phyloP scores from a whole-genome alignment of 2,797 vertebrate species.

The Percopsis omiscomaycus region DNA sequence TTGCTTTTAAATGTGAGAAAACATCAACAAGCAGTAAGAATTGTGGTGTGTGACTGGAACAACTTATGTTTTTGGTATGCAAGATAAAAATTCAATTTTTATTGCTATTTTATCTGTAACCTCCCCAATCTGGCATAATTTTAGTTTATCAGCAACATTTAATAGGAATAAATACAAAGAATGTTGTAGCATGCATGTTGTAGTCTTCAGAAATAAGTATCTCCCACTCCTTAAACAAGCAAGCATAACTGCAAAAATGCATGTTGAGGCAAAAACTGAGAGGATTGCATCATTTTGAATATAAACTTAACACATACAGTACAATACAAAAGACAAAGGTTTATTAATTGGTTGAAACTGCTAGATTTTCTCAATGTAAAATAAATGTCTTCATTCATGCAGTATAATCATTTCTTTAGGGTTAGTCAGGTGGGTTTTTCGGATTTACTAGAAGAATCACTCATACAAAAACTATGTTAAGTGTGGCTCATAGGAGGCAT shows the following conservation, averaged over 20 bases:
- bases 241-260: no score
- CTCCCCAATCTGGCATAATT: conserved; percentile 24
- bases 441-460: conserved; percentile 41
- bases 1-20: conserved; percentile 46
- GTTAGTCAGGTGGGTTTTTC: no score
- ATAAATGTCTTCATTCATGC: not conserved
- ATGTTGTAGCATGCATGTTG: no score
- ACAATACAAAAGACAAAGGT: not conserved
- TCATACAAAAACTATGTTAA: conserved; percentile 52
- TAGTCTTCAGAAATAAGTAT: no score
- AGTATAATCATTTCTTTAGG: no score
- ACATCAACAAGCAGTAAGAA: conserved; percentile 29
- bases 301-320: no score
- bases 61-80: conserved; percentile 40
- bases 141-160: conserved; percentile 5
- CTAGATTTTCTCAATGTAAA: not conserved
- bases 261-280: not conserved
- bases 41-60: conserved; percentile 28
- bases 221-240: no score
- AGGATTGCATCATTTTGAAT: not conserved
- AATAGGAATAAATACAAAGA: not conserved
- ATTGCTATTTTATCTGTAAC: conserved; percentile 38
- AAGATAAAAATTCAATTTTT: conserved; percentile 27
- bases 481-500: conserved; percentile 46
- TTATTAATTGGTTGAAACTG: not conserved